Conservation (phyloP, 2,888 invertebrate species). For the Tetranychus piercei region DNA sequence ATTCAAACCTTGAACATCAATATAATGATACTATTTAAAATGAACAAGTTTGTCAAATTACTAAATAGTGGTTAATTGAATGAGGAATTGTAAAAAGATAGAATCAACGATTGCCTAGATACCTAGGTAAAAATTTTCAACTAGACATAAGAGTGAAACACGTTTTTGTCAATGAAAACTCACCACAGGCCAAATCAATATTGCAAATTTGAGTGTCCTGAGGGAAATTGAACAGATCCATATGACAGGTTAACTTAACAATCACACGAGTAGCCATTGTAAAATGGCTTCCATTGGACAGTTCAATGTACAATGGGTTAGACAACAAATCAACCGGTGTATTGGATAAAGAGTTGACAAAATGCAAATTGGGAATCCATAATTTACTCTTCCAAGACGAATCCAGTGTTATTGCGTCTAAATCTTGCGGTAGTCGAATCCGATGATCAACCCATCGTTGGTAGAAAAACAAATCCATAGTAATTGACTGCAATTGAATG, state of each 20-base stretch:
- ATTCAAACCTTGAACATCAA: too few relatives aligned
- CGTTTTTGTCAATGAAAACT: conserved; percentile 6
- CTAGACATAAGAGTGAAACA: background rate
- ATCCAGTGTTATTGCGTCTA: conserved; percentile 2
- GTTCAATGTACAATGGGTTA: conserved; percentile 8
- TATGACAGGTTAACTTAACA: conserved; percentile 15
- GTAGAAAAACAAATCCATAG: conserved; percentile 16
- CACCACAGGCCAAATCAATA: conserved; percentile 17
- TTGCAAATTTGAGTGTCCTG: conserved; percentile 21
- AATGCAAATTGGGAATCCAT: conserved; percentile 21
- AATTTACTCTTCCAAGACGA: conserved; percentile 8
- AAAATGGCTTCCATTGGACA: conserved; percentile 9
- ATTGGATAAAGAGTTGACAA: conserved; percentile 15
- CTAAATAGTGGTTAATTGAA: too few relatives aligned
- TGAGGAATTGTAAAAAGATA: too few relatives aligned
- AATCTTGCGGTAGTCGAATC: conserved; percentile 9
- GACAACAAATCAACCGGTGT: conserved; percentile 12
- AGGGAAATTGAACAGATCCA: conserved; percentile 20
- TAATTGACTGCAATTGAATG: background rate
- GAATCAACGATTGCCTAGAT: too few relatives aligned
- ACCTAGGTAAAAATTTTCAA: too few relatives aligned
- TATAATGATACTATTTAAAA: too few relatives aligned
- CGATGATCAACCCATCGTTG: conserved; percentile 18
- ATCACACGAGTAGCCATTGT: conserved; percentile 12
- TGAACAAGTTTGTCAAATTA: too few relatives aligned